Evolutionary conservation across 30 jellyfish, hydroid and myxozoan species (phyloP).

Genomic region (Pseudorhiza aurosa): DNA sequence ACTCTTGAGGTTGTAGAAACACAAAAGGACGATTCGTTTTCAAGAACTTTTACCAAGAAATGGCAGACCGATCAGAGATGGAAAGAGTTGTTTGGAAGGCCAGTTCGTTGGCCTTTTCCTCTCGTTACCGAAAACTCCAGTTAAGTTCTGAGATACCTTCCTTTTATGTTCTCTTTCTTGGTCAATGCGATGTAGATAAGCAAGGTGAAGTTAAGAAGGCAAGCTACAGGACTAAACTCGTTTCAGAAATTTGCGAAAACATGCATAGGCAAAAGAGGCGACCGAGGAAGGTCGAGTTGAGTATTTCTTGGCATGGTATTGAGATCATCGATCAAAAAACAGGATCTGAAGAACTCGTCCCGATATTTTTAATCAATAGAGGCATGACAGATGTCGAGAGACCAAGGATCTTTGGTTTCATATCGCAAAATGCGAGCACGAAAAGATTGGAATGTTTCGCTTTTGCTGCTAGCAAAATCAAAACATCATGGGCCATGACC

Average conservation of each 20-base stretch:
- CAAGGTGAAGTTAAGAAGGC: not conserved
- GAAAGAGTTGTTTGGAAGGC: constrained; percentile 3
- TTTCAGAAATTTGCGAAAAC: constrained; percentile 22
- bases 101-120: constrained; percentile 4
- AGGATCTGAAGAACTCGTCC: constrained; percentile 26
- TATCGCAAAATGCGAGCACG: constrained; percentile 11
- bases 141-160: constrained; percentile 36
- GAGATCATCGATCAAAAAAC: constrained; percentile 23
- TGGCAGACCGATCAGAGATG: constrained; percentile 8
- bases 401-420: constrained; percentile 38
- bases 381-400: constrained; percentile 48
- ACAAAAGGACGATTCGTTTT: too few species aligned
- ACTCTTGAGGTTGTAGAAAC: too few species aligned
- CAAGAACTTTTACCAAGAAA: too few species aligned
- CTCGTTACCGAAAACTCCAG: constrained; percentile 10
- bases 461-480: constrained; percentile 12
- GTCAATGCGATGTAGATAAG: constrained; percentile 9
- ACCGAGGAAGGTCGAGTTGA: constrained; percentile 35
- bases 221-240: constrained; percentile 16
- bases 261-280: constrained; percentile 9
- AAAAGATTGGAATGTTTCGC: constrained; percentile 41
- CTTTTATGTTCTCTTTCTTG: constrained; percentile 23
- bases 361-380: constrained; percentile 30
- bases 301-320: constrained; percentile 56
- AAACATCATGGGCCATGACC: constrained; percentile 66